Conservation (phyloP, 2,113 vertebrate genomes). For the Hystrix cristata region DNA sequence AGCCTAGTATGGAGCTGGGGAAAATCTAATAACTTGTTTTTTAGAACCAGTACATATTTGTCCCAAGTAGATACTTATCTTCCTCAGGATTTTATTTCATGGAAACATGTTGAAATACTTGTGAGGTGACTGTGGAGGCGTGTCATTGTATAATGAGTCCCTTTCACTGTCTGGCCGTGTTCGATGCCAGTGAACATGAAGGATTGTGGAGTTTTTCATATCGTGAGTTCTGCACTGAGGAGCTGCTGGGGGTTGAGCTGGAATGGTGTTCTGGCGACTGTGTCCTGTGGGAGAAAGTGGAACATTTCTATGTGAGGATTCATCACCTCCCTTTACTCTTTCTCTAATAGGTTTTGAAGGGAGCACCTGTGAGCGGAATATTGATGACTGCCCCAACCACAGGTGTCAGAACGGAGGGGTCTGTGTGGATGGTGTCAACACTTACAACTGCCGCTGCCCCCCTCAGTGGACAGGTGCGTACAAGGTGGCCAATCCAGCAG, state of each 20-base stretch:
- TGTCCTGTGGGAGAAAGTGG: not conserved
- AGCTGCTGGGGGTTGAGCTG: not conserved
- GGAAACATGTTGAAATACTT: slow-evolving; percentile 35
- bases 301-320: not conserved
- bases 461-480: slow-evolving; percentile 97
- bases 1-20: not conserved
- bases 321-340: slow-evolving; percentile 43
- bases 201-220: not conserved
- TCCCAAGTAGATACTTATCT: not conserved
- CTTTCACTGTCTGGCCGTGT: not conserved
- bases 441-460: slow-evolving; percentile 97
- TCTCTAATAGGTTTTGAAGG: slow-evolving; percentile 93
- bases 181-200: not conserved
- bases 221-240: not conserved
- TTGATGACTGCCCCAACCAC: slow-evolving; percentile 96
- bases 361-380: slow-evolving; percentile 94
- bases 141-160: not conserved
- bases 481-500: fast-evolving
- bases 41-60: slow-evolving; percentile 25
- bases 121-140: slow-evolving; percentile 13
- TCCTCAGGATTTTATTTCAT: slow-evolving; percentile 46
- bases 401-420: slow-evolving; percentile 95
- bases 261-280: not conserved
- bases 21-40: slow-evolving; percentile 13
- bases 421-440: slow-evolving; percentile 97